phyloP scores from a whole-genome alignment of 2,113 vertebrate genomes.

The Rhea pennata region DNA sequence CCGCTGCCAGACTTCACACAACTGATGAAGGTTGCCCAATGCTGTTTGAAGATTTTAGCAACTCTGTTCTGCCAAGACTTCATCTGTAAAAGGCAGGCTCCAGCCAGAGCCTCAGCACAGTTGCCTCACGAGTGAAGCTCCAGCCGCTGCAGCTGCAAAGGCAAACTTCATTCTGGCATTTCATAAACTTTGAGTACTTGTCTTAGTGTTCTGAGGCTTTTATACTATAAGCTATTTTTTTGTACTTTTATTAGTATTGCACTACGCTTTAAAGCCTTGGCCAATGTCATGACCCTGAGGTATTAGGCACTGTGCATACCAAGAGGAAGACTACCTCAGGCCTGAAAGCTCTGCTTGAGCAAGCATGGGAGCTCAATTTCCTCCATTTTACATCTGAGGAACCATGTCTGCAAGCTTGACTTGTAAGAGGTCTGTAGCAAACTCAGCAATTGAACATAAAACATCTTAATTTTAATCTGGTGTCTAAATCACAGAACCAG shows the following conservation, averaged over 20 bases:
- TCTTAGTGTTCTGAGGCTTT: constrained; percentile 4
- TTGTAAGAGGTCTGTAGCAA: not conserved
- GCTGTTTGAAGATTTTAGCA: not conserved
- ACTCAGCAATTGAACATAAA: not conserved
- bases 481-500: not conserved
- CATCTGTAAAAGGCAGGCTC: not conserved
- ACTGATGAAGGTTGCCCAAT: not conserved
- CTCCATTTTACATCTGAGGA: not conserved
- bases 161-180: not conserved
- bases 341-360: not conserved
- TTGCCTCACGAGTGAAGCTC: not conserved
- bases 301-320: not conserved
- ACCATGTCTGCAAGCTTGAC: not conserved
- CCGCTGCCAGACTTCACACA: not conserved
- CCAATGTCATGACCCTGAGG: not conserved
- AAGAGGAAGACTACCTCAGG: not conserved
- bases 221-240: not conserved
- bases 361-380: not conserved
- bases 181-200: not conserved
- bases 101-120: not conserved
- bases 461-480: not conserved
- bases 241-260: not conserved
- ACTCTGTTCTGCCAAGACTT: not conserved
- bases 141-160: not conserved
- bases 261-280: not conserved